Percentiles rank a stretch among this genome's conserved stretches.
phyloP scores from a whole-genome alignment of 2,113 vertebrate genomes.

The Eleginops maclovinus region DNA sequence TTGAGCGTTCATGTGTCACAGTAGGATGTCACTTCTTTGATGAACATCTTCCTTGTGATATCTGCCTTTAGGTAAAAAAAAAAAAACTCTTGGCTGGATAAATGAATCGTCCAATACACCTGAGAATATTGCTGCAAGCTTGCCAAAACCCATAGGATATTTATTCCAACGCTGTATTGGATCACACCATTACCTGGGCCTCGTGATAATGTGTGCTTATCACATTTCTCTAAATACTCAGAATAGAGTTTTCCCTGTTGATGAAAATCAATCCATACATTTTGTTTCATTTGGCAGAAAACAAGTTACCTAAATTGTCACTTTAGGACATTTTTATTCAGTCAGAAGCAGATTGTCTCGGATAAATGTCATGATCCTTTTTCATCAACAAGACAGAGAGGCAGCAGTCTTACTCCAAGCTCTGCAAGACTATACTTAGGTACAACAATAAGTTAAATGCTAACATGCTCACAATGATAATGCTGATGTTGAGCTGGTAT shows the following conservation, averaged over 20 bases:
- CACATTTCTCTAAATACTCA: neutral
- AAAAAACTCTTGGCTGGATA: slow-evolving; percentile 22
- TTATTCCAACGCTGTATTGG: slow-evolving; percentile 25
- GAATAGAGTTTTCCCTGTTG: neutral
- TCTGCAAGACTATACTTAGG: neutral
- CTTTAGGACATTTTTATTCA: neutral
- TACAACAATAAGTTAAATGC: neutral
- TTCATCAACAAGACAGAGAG: neutral
- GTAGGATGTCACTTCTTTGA: slow-evolving; percentile 37
- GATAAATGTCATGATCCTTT: neutral
- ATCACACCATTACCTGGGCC: slow-evolving; percentile 27
- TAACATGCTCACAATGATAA: neutral
- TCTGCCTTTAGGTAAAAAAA: slow-evolving; percentile 24
- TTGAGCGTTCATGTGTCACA: slow-evolving; percentile 18
- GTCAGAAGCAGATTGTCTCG: neutral
- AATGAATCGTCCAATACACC: slow-evolving; percentile 35
- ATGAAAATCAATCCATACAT: slow-evolving; percentile 29
- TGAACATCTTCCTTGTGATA: slow-evolving; percentile 35
- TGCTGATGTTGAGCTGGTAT: neutral
- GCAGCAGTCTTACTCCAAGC: neutral
- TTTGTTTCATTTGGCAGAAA: slow-evolving; percentile 25
- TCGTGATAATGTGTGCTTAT: slow-evolving; percentile 16
- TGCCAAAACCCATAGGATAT: slow-evolving; percentile 18
- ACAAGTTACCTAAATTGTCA: slow-evolving; percentile 4
- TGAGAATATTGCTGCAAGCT: neutral